Evolutionary conservation across 1,140 invertebrate genomes (phyloP).

Genomic region (Pachypeltis micranthus): DNA sequence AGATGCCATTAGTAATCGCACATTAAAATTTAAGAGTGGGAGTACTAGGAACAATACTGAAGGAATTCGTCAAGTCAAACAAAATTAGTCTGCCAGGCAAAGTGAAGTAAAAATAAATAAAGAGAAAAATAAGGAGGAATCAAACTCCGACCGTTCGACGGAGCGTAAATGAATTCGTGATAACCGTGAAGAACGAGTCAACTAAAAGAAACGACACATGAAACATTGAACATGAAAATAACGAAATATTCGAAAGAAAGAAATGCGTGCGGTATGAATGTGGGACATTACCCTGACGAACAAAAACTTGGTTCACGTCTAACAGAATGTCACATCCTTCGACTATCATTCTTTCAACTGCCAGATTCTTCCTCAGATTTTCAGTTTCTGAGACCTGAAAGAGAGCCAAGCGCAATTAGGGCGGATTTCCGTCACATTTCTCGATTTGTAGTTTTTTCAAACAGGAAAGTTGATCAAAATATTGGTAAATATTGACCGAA

Average conservation of each 20-base stretch:
- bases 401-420: constrained; percentile 3
- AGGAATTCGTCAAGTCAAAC: no score
- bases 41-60: no score
- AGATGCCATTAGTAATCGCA: no score
- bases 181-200: constrained; percentile 11
- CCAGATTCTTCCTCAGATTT: constrained; percentile 83
- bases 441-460: background rate
- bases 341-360: constrained; percentile 88
- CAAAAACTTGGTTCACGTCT: constrained; percentile 88
- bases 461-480: background rate
- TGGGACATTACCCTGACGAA: constrained; percentile 55
- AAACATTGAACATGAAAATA: no score
- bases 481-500: background rate
- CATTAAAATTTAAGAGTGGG: no score
- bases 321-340: constrained; percentile 89
- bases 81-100: no score
- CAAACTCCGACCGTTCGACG: no score
- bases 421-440: background rate
- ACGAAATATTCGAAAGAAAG: background rate
- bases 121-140: no score
- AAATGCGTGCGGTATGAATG: background rate
- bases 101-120: no score
- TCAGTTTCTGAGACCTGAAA: constrained; percentile 83
- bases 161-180: no score
- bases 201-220: no score